Evolutionary conservation across 2,888 invertebrate species (phyloP), one percentile per base, ranked within the genome.

Genomic region (Halictus ligatus): DNA sequence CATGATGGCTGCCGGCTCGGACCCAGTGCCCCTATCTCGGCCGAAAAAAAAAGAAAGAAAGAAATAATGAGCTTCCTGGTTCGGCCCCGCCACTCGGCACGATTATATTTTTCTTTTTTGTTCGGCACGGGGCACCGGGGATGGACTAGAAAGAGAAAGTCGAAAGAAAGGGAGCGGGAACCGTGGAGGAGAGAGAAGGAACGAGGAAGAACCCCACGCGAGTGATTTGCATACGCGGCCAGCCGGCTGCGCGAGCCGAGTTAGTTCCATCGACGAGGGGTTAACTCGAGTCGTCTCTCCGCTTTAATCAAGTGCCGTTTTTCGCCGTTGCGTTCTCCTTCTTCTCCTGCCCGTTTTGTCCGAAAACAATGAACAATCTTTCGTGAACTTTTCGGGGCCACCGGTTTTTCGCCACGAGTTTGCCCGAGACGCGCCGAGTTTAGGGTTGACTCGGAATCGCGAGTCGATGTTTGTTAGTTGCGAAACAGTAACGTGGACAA

Each of bases 171-270:
- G 73, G 48, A 43, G 64, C 18, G 67, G 75, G 43, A 15, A 58
- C 40, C 18, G 40, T 71, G 54, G 50, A 67, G 76, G 54, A 58
- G 29, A 71, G 87, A 80, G 75, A 54, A 78, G 82, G 78, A 75
- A 60, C 75, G 78, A 83, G 87, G 83, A 80, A 83, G 75, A 83
- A 90, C 90, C 91, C 91, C 91, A 92, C 89, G 87, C 89, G 91
- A 92, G 87, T 90, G 89, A 93, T 92, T 93, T 93, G 92, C 92
- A 93, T 93, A 93, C 88, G 88, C 86, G 90, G 82, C 87, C 88
- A 91, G 93, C 93, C 92, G 93, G 93, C 92, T 92, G 91, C 89
- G 88, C 89, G 89, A 88, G 87, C 92, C 92, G 92, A 92, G 90
- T 93, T 89, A 91, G 92, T 93, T 92, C 92, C 90, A 84, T 89